phyloP scores from a whole-genome alignment of 1,140 invertebrate species.

The Probaryconus sp. region DNA sequence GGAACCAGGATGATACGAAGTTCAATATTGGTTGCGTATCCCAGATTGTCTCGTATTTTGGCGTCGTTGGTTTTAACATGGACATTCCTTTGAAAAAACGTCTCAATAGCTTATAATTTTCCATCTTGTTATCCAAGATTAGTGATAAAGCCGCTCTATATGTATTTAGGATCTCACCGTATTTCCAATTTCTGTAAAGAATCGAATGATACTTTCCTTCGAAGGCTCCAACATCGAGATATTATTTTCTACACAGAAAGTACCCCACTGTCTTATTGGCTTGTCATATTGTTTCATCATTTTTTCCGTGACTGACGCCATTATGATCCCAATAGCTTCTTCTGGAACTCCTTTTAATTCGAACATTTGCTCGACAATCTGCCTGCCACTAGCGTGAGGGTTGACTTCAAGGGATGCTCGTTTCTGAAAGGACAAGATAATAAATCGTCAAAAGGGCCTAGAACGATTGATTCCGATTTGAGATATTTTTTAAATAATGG shows the following conservation, averaged over 20 bases:
- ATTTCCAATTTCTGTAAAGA: not conserved
- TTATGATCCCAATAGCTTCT: constrained; percentile 1
- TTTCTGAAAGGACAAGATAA: too few species aligned
- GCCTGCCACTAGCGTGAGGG: too few species aligned
- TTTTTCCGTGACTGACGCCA: too few species aligned
- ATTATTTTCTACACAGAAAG: not conserved
- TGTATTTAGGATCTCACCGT: constrained; percentile 1
- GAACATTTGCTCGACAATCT: too few species aligned
- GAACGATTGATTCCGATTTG: too few species aligned
- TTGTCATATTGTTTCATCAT: too few species aligned
- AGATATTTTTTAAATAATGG: too few species aligned
- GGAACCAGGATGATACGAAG: not conserved
- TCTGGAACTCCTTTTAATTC: too few species aligned
- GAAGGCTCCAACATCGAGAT: not conserved
- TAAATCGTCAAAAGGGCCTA: too few species aligned
- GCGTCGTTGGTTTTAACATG: not conserved
- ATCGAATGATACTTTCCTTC: not conserved
- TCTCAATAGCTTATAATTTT: not conserved
- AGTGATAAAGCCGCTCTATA: constrained; percentile 3
- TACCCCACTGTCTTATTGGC: not conserved
- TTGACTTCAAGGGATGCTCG: too few species aligned
- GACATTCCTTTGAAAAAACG: constrained; percentile 7
- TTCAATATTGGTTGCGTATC: not conserved
- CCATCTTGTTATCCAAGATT: not conserved
- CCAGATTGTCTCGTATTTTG: constrained; percentile 8